Conservation (phyloP, 2,797 vertebrate species). For the Mastacembelus armatus region DNA sequence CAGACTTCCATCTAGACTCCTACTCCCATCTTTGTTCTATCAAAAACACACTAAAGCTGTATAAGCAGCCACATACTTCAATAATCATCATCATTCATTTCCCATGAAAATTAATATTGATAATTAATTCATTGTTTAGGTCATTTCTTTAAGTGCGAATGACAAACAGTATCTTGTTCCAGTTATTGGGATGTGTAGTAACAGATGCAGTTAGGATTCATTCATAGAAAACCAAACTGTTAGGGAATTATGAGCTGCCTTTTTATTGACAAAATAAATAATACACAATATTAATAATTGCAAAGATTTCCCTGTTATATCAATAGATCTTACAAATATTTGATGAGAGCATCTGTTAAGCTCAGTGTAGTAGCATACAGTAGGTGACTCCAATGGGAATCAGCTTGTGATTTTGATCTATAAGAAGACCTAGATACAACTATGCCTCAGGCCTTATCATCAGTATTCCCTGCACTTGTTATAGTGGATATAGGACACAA, state of each 20-base stretch:
- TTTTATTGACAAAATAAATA: conserved; percentile 13
- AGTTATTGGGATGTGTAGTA: no score
- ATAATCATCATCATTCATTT: no score
- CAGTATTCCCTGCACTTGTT: conserved; percentile 60
- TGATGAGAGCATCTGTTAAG: neutral
- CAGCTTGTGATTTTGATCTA: conserved; percentile 24
- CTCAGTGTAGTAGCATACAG: neutral
- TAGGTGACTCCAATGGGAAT: conserved; percentile 21
- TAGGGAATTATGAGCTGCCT: neutral
- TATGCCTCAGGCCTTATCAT: conserved; percentile 54
- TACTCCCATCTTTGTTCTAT: no score
- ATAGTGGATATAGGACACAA: conserved; percentile 63
- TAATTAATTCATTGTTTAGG: no score
- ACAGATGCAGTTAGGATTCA: conserved; percentile 10
- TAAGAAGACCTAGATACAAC: conserved; percentile 32
- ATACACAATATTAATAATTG: neutral
- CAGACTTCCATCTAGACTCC: no score
- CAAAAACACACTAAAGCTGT: no score
- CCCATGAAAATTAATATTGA: no score
- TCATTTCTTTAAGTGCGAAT: no score
- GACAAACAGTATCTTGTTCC: no score
- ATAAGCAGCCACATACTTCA: no score
- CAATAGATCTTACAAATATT: neutral
- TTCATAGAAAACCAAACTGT: no score
- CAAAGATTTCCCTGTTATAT: conserved; percentile 1